Evolutionary conservation across 2,888 invertebrate genomes (phyloP), one percentile per base, ranked within the genome.

Genomic region (Apeira syringaria): DNA sequence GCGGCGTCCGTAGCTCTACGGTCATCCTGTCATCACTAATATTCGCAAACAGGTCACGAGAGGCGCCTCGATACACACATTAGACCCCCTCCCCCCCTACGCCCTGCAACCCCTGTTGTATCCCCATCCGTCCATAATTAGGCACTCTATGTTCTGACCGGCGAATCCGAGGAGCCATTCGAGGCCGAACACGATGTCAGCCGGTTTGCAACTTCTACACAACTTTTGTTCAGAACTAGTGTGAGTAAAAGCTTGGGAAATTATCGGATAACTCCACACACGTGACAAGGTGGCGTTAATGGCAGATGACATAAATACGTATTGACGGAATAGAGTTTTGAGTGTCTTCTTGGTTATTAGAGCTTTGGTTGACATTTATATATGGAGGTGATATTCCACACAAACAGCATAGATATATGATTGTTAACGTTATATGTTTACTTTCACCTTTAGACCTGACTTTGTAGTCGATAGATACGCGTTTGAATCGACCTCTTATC

Each of bases 41-140:
- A 53, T 49, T 53, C 47, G 39, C 50, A 59, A 60, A 47, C 59
- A 47, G 62, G 62, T 59, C 61, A 65, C 53, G 57, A 37, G 36
- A 41, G 41, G 45, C 41, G 45, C 51, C 53, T 45, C 48, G 51
- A 55, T 56, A 57, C 49, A 44, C 51, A 57, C 50, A 52, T 54
- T 51, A 53, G 39, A 46, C 40, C 47, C 35, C 20, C 24, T 7
- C 24, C 28, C 43, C 18, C 18, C n/a, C 20, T 10, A 27, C n/a
- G n/a, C n/a, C n/a, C n/a, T n/a, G n/a, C n/a, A 12, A 5, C 26
- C 13, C 24, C 25, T 1, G 4, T 5, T 9, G 2, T 7, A 24
- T 27, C 35, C 33, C 37, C 37, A 15, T 11, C 11, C 7, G 34
- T 28, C 45, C 50, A 49, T 59, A 57, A 57, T 59, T 55, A 57